Conservation (phyloP, 2,797 vertebrate genomes). For the Esox masquinongy region DNA sequence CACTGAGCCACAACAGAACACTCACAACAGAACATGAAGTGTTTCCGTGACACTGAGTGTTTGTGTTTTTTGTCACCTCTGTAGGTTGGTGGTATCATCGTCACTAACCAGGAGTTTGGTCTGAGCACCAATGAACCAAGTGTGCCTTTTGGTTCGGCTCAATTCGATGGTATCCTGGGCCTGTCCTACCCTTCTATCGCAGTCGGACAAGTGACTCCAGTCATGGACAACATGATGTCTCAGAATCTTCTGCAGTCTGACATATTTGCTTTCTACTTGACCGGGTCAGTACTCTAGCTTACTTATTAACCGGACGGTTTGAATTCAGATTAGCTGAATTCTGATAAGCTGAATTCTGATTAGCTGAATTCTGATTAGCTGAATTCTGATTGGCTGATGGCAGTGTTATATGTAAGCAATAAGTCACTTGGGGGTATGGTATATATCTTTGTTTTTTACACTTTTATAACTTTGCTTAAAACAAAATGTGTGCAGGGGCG, state of each 20-base stretch:
- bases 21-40: background rate
- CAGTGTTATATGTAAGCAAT: no score
- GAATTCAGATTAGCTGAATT: no score
- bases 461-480: no score
- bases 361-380: no score
- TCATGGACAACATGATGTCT: slow-evolving; percentile 71
- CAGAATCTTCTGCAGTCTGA: slow-evolving; percentile 64
- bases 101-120: slow-evolving; percentile 75
- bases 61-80: background rate
- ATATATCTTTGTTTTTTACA: no score
- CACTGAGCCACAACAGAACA: background rate
- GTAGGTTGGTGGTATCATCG: slow-evolving; percentile 71
- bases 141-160: slow-evolving; percentile 62
- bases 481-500: background rate
- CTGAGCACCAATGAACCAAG: slow-evolving; percentile 75
- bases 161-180: slow-evolving; percentile 80
- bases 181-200: slow-evolving; percentile 72
- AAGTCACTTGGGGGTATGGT: no score
- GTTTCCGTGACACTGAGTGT: background rate
- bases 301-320: background rate
- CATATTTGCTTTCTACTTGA: slow-evolving; percentile 78
- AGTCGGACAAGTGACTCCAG: slow-evolving; percentile 54
- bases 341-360: no score
- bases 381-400: no score
- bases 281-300: slow-evolving; percentile 54